Base-by-base conservation (phyloP, 2,797 vertebrate genomes). In the Kryptopterus vitreolus region DNA sequence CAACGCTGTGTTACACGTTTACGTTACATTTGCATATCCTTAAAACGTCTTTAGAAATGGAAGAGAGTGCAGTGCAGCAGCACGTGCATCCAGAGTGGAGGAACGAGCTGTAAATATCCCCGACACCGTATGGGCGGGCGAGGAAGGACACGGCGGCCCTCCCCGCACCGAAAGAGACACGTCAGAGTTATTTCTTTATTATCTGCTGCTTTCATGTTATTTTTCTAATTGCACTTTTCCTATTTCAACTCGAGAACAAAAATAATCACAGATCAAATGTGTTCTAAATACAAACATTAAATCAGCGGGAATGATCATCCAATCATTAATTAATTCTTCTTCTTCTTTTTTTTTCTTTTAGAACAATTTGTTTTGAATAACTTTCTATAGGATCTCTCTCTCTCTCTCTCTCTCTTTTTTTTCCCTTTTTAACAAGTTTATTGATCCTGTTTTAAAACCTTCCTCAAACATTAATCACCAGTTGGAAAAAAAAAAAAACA, bases 11-110 rank as follows among this genome's bases (percentile, higher is more conserved):
- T 33, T 52, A 31, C 16, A 43, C 65, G 4, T 29, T 66, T 18
- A 76, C 6, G 15, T 72, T 1, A 76, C 6, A 22, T 72, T 1
- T 63, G 33, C 52, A 52, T 63, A 10, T 82, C 38, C 71, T 55
- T 20, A 22, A 46, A 70, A 10, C 79, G 12, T 86, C 69, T 80
- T 22, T 48, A 83, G 84, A 86, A 81, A 22, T 63, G 16, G 90
- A 90, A 35, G 90, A 89, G 81, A 91, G 90, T 1, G 59, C 82
- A 62, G 33, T 91, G 38, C 91, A 92, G 83, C 90, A 87, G 87
- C 50, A 88, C 18, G 70, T 88, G 77, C 82, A 91, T 46, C 91
- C 87, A 0, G 88, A 86, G 70, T 92, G 90, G 91, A 91, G 87
- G 71, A 85, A 83, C 35, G 90, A 92, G 79, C 87, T 88, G 26